Evolutionary conservation across 2,888 invertebrate genomes (phyloP).

Genomic region (Pemphredon lugubris): DNA sequence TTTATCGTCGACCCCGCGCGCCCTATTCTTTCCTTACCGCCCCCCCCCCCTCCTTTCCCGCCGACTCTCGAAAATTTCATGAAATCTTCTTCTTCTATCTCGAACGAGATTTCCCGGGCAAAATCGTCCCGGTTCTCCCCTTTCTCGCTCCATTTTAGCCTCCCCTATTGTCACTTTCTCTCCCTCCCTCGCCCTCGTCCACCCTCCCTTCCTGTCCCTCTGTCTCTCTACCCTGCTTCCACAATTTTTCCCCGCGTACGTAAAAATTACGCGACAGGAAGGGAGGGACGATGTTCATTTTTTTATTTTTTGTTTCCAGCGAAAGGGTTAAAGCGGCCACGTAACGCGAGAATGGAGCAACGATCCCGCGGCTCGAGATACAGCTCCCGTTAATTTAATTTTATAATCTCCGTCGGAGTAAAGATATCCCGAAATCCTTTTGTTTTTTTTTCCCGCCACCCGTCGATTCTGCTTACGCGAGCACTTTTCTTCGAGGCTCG

Average conservation of each 20-base stretch:
- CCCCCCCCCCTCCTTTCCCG: constrained; percentile 23
- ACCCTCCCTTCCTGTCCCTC: too few species aligned
- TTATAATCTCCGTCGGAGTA: not conserved
- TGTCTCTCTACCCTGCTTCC: too few species aligned
- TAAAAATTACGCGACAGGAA: not conserved
- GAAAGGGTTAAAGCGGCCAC: not conserved
- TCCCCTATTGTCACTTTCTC: too few species aligned
- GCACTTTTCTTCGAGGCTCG: not conserved
- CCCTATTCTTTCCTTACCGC: constrained; percentile 6
- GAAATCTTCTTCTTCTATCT: constrained; percentile 55
- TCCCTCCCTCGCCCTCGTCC: too few species aligned
- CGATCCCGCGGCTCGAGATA: not conserved
- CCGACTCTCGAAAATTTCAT: constrained; percentile 43
- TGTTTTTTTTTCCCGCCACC: not conserved
- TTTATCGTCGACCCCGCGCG: constrained; percentile 38
- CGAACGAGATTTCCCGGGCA: constrained; percentile 29
- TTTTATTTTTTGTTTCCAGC: not conserved
- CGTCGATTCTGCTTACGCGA: not conserved
- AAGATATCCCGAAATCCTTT: not conserved
- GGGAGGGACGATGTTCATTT: not conserved
- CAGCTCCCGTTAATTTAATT: constrained; percentile 1
- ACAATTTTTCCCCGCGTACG: not conserved
- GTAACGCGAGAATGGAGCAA: not conserved
- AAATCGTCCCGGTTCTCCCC: constrained; percentile 19
- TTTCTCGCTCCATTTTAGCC: not conserved